Conservation (phyloP, 2,797 vertebrate genomes). For the Odontamblyopus rebecca region DNA sequence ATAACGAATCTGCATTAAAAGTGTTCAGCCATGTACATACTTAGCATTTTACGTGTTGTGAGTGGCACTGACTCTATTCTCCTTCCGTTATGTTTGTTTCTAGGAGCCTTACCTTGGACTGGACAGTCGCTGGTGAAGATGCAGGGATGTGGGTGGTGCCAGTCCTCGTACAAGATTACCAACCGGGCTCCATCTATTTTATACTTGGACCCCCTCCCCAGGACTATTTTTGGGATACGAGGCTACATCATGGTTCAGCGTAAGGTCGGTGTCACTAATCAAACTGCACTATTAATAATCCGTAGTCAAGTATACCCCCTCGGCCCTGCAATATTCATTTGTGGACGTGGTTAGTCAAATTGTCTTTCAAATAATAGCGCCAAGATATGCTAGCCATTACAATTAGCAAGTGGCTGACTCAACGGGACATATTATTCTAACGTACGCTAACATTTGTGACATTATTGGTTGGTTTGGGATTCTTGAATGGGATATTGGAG, state of each 20-base stretch:
- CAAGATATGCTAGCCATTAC: not conserved
- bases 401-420: not conserved
- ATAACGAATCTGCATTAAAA: constrained; percentile 2
- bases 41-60: constrained; percentile 37
- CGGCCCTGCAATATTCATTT: not conserved
- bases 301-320: constrained; percentile 19
- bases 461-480: not conserved
- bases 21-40: constrained; percentile 14
- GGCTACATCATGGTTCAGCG: constrained; percentile 24
- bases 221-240: constrained; percentile 55
- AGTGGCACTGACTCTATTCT: constrained; percentile 23
- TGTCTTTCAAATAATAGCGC: not conserved
- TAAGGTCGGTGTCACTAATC: constrained; percentile 51
- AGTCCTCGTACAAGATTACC: constrained; percentile 22
- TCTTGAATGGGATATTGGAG: not conserved
- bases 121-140: not conserved
- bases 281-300: constrained; percentile 64
- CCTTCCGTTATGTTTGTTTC: not conserved
- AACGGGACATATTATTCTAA: not conserved
- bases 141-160: constrained; percentile 17
- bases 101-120: constrained; percentile 41
- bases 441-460: not conserved
- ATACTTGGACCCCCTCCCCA: constrained; percentile 31
- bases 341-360: not conserved
- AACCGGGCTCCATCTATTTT: constrained; percentile 45